A percentile compares a stretch with the other conserved stretches of the same genome.
phyloP scores from a whole-genome alignment of 1,140 invertebrate species.

The Bilobella aurantiaca region DNA sequence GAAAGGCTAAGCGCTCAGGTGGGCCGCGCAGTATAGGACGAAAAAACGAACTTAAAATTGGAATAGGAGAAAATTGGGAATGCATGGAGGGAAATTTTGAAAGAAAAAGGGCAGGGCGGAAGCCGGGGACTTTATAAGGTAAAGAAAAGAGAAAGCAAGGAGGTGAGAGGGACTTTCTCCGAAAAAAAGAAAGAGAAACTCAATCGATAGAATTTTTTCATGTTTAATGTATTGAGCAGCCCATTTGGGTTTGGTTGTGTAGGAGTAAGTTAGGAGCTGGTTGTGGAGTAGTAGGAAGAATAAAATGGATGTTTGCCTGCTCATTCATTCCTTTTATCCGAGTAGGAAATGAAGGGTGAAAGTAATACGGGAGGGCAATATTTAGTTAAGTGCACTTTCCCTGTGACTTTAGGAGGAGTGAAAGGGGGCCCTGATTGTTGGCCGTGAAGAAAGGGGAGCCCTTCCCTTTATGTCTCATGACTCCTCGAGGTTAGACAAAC shows the following conservation, averaged over 20 bases:
- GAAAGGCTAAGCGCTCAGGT: too few species aligned
- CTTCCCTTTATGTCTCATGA: too few species aligned
- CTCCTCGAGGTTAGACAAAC: too few species aligned
- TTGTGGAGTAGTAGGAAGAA: too few species aligned
- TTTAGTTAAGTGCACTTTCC: slow-evolving; percentile 4
- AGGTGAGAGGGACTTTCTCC: not conserved
- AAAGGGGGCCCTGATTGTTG: not conserved
- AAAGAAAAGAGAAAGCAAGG: too few species aligned
- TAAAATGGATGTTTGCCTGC: slow-evolving; percentile 9
- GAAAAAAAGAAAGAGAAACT: not conserved
- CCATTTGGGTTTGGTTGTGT: not conserved
- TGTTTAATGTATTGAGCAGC: slow-evolving; percentile 3
- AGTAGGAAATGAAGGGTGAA: slow-evolving; percentile 4
- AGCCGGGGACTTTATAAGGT: too few species aligned
- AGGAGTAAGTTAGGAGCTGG: too few species aligned
- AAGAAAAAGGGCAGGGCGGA: too few species aligned
- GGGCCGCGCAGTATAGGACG: not conserved
- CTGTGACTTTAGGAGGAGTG: not conserved
- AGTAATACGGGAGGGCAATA: not conserved
- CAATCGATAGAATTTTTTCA: slow-evolving; percentile 8
- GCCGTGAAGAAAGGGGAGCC: too few species aligned
- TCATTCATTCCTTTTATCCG: not conserved
- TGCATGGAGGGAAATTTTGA: not conserved
- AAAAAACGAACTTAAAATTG: not conserved
- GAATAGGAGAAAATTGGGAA: slow-evolving; percentile 2